These are phyloP conservation scores for Trididemnum miniatum DNA, from an alignment of 23 tunicate species.

Conservation along the genomic window DNA sequence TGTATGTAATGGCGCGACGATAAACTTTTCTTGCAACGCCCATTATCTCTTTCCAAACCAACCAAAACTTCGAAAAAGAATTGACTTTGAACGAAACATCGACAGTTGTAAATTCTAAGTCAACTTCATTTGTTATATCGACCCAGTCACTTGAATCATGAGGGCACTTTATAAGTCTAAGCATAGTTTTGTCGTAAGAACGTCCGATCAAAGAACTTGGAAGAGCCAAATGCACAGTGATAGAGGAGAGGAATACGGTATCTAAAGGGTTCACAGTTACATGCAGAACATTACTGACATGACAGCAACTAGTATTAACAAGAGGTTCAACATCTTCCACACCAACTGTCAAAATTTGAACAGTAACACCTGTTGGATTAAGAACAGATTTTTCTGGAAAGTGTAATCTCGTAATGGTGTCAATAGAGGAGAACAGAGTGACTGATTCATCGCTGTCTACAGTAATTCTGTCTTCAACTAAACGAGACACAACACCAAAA, in stretches of 20 bases:
- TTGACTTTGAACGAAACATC: constrained; percentile 67
- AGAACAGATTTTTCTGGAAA: constrained; percentile 48
- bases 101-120: constrained; percentile 31
- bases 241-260: constrained; percentile 46
- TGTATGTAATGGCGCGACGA: constrained; percentile 50
- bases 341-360: constrained; percentile 48
- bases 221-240: constrained; percentile 61
- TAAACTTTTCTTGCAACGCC: constrained; percentile 69
- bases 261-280: constrained; percentile 42
- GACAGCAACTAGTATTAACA: constrained; percentile 1
- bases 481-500: constrained; percentile 51
- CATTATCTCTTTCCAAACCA: constrained; percentile 49
- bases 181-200: constrained; percentile 28
- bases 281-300: constrained; percentile 53
- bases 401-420: constrained; percentile 32
- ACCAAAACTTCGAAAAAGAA: constrained; percentile 67
- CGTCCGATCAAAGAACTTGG: constrained; percentile 66
- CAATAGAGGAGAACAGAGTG: constrained; percentile 38
- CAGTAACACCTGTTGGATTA: constrained; percentile 32
- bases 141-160: constrained; percentile 52
- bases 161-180: constrained; percentile 59
- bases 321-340: constrained; percentile 33
- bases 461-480: constrained; percentile 25
- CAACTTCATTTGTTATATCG: constrained; percentile 54
- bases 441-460: neutral